These are phyloP conservation scores for Rhyacophila evoluta DNA, from an alignment of 2,888 invertebrate species.

Conservation along the genomic window DNA sequence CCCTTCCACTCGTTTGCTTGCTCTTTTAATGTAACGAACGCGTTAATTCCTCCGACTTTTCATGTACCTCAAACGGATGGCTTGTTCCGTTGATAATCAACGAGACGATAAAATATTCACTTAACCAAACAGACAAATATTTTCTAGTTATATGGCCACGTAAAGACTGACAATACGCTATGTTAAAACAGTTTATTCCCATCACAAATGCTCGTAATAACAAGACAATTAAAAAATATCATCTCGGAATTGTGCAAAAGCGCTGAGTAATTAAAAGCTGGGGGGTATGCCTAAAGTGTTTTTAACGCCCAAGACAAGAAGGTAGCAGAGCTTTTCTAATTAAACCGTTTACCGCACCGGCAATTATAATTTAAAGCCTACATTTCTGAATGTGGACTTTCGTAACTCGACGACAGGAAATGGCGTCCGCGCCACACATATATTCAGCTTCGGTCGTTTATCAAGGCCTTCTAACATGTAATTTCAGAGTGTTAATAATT, in stretches of 20 bases:
- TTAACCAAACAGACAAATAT: too few relatives aligned
- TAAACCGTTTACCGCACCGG: background rate
- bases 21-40: too few relatives aligned
- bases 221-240: background rate
- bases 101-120: too few relatives aligned
- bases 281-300: too few relatives aligned
- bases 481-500: conserved; percentile 44
- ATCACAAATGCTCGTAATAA: too few relatives aligned
- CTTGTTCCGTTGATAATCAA: too few relatives aligned
- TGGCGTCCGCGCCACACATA: background rate
- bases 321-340: background rate
- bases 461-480: background rate
- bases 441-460: background rate
- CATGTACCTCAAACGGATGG: too few relatives aligned
- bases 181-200: too few relatives aligned
- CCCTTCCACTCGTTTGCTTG: too few relatives aligned
- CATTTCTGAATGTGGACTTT: background rate
- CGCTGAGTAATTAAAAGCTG: background rate
- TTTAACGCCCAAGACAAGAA: background rate
- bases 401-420: background rate
- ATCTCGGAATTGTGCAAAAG: background rate
- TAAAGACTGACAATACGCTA: too few relatives aligned
- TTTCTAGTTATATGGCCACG: too few relatives aligned
- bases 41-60: too few relatives aligned
- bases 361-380: background rate